A percentile compares a stretch with the other conserved stretches of the same genome.
phyloP scores from a whole-genome alignment of 2,797 vertebrate genomes.

The Enteromius fasciolatus region DNA sequence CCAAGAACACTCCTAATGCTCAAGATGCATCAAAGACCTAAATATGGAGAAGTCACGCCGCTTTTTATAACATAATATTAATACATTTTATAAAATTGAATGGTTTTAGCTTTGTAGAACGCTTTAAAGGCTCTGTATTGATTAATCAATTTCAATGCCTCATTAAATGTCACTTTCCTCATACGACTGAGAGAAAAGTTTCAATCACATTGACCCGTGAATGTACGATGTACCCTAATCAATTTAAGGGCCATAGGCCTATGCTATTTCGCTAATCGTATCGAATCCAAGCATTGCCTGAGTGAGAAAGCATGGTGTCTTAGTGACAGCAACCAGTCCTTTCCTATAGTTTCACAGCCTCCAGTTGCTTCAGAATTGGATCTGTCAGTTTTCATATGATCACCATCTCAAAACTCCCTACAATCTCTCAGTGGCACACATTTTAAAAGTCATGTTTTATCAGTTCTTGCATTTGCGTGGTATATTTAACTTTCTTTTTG shows the following conservation, averaged over 20 bases:
- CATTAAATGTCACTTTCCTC: conserved; percentile 32
- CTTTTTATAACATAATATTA: conserved; percentile 13
- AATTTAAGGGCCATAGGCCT: conserved; percentile 26
- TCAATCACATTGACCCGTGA: conserved; percentile 40
- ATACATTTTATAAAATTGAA: conserved; percentile 10
- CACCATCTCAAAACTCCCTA: conserved; percentile 25
- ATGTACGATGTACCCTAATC: conserved; percentile 34
- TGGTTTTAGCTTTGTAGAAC: neutral
- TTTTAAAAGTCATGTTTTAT: conserved; percentile 38
- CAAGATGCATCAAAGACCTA: conserved; percentile 36
- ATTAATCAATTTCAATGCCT: conserved; percentile 8
- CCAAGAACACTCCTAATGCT: conserved; percentile 31
- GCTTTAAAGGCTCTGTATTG: neutral
- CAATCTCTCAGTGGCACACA: conserved; percentile 16
- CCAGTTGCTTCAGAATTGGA: conserved; percentile 38
- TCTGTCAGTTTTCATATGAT: conserved; percentile 44
- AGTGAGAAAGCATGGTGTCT: conserved; percentile 14
- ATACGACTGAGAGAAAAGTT: conserved; percentile 29
- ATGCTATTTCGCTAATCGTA: conserved; percentile 28
- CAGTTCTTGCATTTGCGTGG: neutral
- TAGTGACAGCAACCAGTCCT: conserved; percentile 11
- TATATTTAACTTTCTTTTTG: conserved; percentile 20
- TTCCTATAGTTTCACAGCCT: conserved; percentile 17
- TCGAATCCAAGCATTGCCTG: conserved; percentile 14
- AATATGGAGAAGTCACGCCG: conserved; percentile 1